Evolutionary conservation across 2,797 vertebrate species (phyloP), one percentile per base, ranked within the genome.

Genomic region (Tadarida brasiliensis): DNA sequence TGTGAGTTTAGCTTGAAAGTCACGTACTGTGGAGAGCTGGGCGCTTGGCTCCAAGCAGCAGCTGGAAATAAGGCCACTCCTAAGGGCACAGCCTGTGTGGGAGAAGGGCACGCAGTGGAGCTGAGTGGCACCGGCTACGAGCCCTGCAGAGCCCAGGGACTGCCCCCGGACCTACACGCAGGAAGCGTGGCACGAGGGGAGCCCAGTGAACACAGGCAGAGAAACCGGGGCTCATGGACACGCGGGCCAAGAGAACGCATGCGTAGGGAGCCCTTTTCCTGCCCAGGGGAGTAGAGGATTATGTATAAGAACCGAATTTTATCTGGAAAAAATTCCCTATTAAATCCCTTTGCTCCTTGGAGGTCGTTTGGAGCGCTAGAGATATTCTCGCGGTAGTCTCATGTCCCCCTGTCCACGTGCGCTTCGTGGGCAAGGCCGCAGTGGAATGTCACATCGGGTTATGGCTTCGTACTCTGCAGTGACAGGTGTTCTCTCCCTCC

Each of bases 31-130:
- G 73, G 68, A 54, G 76, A 49, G 67, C 49, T 24, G 3, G 12
- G 16, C 26, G 59, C 17, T 63, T 63, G 91, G 67, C 63, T 94
- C 33, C 16, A 3, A 3, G 33, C 85, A 73, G 68, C 35, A 68
- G 33, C 56, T 61, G 56, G 56, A 86, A 77, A 82, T 6, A 71
- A 51, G 49, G 30, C 71, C 90, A 63, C 54, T 91, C 16, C 90
- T 73, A 35, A 14, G 4, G 1, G 17, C 73, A 73, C 59, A 51
- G 92, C 94, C 94, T 71, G 92, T 94, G 59, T 35, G 81, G 90
- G 93, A 78, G 35, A 83, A 94, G 76, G 90, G 49, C 35, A 86
- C 84, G 88, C 76, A 86, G 93, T 83, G 71, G n/a, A 96, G 87
- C 11, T 67, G 77, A 94, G 57, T 67, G 78, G 49, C 78, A 80